Percentiles rank a stretch among this genome's conserved stretches.
Evolutionary conservation across 2,797 vertebrate genomes (phyloP).

Genomic region (Pangasius macronema): DNA sequence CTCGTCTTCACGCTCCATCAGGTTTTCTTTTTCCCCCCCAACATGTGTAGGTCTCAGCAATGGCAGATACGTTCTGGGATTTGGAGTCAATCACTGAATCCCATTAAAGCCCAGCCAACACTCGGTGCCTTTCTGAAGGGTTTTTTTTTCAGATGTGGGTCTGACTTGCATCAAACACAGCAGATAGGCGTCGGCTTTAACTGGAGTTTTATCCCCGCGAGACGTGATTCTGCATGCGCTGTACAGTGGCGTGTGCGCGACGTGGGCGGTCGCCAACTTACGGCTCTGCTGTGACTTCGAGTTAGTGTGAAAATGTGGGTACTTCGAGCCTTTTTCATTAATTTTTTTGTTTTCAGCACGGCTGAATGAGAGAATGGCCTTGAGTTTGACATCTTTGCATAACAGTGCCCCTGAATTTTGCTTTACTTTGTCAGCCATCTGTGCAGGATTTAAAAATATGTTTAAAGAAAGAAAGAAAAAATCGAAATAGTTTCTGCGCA

Average conservation of each 20-base stretch:
- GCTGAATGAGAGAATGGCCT: not conserved
- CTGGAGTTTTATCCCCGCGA: not conserved
- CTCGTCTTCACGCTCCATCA: not conserved
- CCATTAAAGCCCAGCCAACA: not conserved
- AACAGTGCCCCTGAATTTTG: not conserved
- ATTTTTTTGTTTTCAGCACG: not conserved
- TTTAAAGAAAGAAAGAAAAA: not conserved
- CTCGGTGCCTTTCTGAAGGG: too few species aligned
- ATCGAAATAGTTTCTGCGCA: not conserved
- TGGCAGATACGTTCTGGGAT: not conserved
- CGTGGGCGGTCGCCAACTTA: not conserved
- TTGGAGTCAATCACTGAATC: not conserved
- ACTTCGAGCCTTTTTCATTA: not conserved
- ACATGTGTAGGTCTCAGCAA: not conserved
- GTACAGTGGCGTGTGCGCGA: not conserved
- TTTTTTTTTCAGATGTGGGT: not conserved
- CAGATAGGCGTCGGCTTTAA: not conserved
- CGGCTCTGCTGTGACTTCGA: not conserved
- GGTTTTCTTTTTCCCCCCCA: not conserved
- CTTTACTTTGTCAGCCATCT: not conserved
- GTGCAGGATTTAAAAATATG: not conserved
- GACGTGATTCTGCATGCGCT: not conserved
- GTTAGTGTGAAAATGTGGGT: not conserved
- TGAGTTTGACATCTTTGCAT: not conserved
- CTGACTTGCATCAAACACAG: not conserved